A percentile compares a stretch with the other conserved stretches of the same genome.
These are phyloP conservation scores for Leptopilina clavipes DNA, from an alignment of 1,140 invertebrate species.

Conservation along the genomic window DNA sequence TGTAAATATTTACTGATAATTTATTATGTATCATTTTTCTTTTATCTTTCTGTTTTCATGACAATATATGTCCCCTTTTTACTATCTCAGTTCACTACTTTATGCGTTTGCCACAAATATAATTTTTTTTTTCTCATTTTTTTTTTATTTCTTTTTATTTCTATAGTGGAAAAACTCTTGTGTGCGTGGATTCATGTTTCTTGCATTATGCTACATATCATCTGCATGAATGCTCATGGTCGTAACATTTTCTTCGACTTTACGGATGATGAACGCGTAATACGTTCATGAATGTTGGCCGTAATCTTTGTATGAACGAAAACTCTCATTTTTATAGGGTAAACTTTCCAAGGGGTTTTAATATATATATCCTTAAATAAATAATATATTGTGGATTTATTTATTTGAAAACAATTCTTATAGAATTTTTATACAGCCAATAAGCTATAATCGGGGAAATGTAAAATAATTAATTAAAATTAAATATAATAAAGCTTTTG, in stretches of 20 bases:
- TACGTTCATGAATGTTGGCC: background rate
- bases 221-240: conserved; percentile 29
- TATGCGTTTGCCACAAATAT: background rate
- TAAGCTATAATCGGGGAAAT: too few relatives aligned
- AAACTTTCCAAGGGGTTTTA: background rate
- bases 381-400: too few relatives aligned
- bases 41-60: conserved; percentile 2
- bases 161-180: background rate
- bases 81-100: background rate
- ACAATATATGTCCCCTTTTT: background rate
- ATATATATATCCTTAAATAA: background rate
- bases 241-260: conserved; percentile 23
- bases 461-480: too few relatives aligned
- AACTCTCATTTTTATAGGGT: background rate
- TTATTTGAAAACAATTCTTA: too few relatives aligned
- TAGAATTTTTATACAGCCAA: too few relatives aligned
- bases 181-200: conserved; percentile 16
- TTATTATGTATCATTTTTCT: background rate
- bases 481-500: too few relatives aligned
- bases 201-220: conserved; percentile 12
- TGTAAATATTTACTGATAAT: too few relatives aligned
- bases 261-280: conserved; percentile 4
- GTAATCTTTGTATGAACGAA: conserved; percentile 3
- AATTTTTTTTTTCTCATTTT: background rate
- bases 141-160: conserved; percentile 10